A percentile compares a stretch with the other conserved stretches of the same genome.
These are phyloP conservation scores for Acridotheres tristis DNA, from an alignment of 2,797 vertebrate genomes.

Conservation along the genomic window DNA sequence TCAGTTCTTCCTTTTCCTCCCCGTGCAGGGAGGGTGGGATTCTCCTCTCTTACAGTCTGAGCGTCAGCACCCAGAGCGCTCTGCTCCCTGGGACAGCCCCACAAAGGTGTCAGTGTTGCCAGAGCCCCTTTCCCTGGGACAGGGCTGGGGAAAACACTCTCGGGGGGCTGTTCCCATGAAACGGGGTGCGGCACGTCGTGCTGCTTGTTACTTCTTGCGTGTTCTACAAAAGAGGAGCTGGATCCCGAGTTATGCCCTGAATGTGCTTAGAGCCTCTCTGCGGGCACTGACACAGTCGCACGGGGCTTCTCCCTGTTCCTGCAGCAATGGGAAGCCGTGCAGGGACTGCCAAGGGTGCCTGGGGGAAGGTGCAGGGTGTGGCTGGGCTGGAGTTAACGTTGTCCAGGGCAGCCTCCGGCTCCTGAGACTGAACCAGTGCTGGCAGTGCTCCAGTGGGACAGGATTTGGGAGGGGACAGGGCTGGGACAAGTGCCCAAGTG, in stretches of 20 bases:
- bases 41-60: background rate
- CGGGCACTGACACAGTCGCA: no score
- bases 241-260: background rate
- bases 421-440: background rate
- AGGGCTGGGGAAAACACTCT: background rate
- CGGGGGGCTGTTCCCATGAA: background rate
- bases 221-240: no score
- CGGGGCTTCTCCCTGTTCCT: background rate
- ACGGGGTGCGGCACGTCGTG: no score
- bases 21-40: background rate
- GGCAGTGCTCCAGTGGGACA: background rate
- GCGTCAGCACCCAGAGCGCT: background rate
- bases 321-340: background rate
- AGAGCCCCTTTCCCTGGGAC: background rate
- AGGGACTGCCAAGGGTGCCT: background rate
- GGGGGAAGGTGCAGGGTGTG: no score
- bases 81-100: no score
- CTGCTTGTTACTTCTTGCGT: background rate
- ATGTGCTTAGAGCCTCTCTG: background rate
- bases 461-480: no score
- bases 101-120: background rate
- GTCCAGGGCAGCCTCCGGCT: no score
- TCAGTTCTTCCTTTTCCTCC: no score
- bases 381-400: background rate
- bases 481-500: no score